Evolutionary conservation across 2,888 invertebrate species (phyloP).

Genomic region (Rhamphomyia laevipes): DNA sequence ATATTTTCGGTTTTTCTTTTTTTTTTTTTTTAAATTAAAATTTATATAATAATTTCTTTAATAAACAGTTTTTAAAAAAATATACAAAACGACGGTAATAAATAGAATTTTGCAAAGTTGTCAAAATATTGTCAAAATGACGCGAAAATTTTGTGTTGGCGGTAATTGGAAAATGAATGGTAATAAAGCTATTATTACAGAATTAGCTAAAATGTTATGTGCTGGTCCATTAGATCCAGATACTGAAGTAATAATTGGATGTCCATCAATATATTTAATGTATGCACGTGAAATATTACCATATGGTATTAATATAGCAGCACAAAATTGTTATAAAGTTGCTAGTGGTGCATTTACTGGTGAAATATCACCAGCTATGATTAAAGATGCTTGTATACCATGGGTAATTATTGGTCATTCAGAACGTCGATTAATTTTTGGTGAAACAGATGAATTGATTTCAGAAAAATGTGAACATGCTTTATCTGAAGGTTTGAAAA

Average conservation of each 20-base stretch:
- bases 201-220: slow-evolving; percentile 58
- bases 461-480: slow-evolving; percentile 68
- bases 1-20: too few relatives aligned
- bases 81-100: too few relatives aligned
- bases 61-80: too few relatives aligned
- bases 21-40: too few relatives aligned
- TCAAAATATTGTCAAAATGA: slow-evolving; percentile 40
- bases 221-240: slow-evolving; percentile 66
- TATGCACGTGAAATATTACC: slow-evolving; percentile 61
- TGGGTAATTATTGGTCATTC: slow-evolving; percentile 99
- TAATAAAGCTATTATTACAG: slow-evolving; percentile 62
- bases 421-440: slow-evolving; percentile 76
- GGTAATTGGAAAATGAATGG: slow-evolving; percentile 99
- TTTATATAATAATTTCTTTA: too few relatives aligned
- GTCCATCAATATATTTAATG: slow-evolving; percentile 76
- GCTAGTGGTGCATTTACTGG: slow-evolving; percentile 91
- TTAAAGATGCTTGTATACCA: slow-evolving; percentile 76
- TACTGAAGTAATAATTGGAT: slow-evolving; percentile 83
- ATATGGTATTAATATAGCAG: slow-evolving; percentile 63
- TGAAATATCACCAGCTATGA: slow-evolving; percentile 92
- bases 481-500: slow-evolving; percentile 57
- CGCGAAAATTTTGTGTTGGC: slow-evolving; percentile 93
- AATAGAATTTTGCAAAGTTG: too few relatives aligned
- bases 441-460: slow-evolving; percentile 68
- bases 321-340: slow-evolving; percentile 76